Evolutionary conservation across 2,797 vertebrate genomes (phyloP).

Genomic region (Muscicapa striata): DNA sequence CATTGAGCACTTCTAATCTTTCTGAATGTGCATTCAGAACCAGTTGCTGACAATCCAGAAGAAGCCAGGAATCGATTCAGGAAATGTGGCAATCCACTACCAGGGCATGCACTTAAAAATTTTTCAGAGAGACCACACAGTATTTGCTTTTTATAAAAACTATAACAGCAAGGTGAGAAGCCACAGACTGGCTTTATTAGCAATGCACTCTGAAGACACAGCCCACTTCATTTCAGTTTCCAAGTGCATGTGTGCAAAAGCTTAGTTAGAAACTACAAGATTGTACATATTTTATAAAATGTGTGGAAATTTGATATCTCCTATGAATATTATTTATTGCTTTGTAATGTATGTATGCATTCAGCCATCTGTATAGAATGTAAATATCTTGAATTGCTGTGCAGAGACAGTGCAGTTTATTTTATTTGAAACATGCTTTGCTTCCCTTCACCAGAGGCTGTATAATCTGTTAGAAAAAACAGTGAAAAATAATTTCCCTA

Average conservation of each 20-base stretch:
- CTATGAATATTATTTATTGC: slow-evolving; percentile 53
- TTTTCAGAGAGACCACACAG: background rate
- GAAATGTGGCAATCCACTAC: background rate
- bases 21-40: background rate
- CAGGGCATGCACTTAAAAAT: background rate
- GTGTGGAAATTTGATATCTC: slow-evolving; percentile 42
- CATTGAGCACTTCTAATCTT: background rate
- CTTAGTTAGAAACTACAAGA: background rate
- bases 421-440: background rate
- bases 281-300: slow-evolving; percentile 11
- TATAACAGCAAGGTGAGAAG: background rate
- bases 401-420: slow-evolving; percentile 17
- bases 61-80: background rate
- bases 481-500: slow-evolving; percentile 52
- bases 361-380: background rate
- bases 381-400: slow-evolving; percentile 38
- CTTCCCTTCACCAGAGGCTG: background rate
- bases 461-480: background rate
- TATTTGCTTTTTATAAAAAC: background rate
- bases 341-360: slow-evolving; percentile 41
- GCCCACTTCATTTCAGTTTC: background rate
- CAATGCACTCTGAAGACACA: background rate
- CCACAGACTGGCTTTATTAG: background rate
- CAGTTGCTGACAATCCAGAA: background rate
- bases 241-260: background rate